phyloP scores from a whole-genome alignment of 2,797 vertebrate genomes.

The Silurus lanzhouensis region DNA sequence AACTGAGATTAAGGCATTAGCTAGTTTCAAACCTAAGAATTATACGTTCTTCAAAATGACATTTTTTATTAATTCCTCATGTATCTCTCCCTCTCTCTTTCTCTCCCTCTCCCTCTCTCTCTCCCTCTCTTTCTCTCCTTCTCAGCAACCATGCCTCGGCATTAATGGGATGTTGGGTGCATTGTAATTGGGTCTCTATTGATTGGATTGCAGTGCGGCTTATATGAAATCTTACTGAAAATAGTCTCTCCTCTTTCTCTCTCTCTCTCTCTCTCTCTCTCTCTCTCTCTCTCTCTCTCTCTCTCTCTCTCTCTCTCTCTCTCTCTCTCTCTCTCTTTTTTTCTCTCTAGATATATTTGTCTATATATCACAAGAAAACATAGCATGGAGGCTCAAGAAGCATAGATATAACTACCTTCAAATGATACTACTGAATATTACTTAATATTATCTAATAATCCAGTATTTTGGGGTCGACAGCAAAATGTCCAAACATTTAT shows the following conservation, averaged over 20 bases:
- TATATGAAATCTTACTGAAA: constrained; percentile 65
- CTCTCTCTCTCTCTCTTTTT: constrained; percentile 1
- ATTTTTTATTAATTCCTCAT: not conserved
- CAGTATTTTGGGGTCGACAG: not conserved
- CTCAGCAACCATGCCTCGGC: constrained; percentile 58
- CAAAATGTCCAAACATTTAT: not conserved
- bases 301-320: constrained; percentile 59
- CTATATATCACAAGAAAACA: not conserved
- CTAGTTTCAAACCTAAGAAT: not conserved
- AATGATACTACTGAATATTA: not conserved
- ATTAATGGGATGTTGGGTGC: constrained; percentile 74
- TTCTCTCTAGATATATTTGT: constrained; percentile 14
- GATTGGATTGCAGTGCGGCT: constrained; percentile 78
- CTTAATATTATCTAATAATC: not conserved
- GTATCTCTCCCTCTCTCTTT: not conserved
- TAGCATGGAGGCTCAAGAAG: constrained; percentile 14
- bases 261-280: constrained; percentile 59
- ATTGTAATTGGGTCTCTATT: constrained; percentile 78
- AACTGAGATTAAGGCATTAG: not conserved
- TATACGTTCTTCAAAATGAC: not conserved
- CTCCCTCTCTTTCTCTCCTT: constrained; percentile 38
- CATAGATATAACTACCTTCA: constrained; percentile 14
- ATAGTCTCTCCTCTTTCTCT: not conserved
- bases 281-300: not conserved
- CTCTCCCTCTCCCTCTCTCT: constrained; percentile 17